Base-by-base conservation (phyloP, 2,797 vertebrate species). In the Uromys caudimaculatus region DNA sequence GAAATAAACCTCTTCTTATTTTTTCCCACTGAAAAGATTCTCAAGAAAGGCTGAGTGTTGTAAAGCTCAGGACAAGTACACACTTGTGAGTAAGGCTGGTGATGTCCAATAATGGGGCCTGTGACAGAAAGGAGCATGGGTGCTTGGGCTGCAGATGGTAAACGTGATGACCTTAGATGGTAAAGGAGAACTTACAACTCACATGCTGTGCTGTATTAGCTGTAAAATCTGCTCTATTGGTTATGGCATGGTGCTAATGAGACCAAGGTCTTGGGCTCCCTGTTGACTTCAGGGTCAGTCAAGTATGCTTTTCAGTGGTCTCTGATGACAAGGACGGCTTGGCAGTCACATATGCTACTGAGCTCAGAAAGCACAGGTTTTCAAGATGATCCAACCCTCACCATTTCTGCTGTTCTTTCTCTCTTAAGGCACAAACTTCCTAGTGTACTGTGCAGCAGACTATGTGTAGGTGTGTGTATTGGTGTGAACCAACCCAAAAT, bases 181-280 rank as follows among this genome's bases (percentile, higher is more conserved):
- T 56, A 94, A 96, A 91, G 7, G 79, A 90, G 69, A 86, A 60
- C 35, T 64, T 95, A 81, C n/a, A 91, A 89, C 62, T 41, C 58
- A 82, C 56, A 44, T 94, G 47, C 90, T 94, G 85, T 52, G 88
- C 94, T 56, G 78, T 64, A 21, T 79, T 89, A 91, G 60, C 86
- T 90, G 78, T 73, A 67, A 94, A 94, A 83, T 90, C 77, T 85
- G n/a, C 89, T 95, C 84, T 90, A 29, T 92, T 93, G 73, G 64
- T 94, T 95, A 69, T 92, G 90, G 85, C 54, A 38, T 56, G 78
- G 91, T 88, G 88, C 50, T 96, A 96, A 96, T 86, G 77, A 93
- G 82, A 38, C 60, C 54, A 86, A 84, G 47, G 35, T 29, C 75
- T 64, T 69, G 38, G 35, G 13, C 23, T 95, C 60, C 69, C 78